Evolutionary conservation across 1,140 invertebrate species (phyloP), one percentile per base, ranked within the genome.

Genomic region (Leptinotarsa texana): DNA sequence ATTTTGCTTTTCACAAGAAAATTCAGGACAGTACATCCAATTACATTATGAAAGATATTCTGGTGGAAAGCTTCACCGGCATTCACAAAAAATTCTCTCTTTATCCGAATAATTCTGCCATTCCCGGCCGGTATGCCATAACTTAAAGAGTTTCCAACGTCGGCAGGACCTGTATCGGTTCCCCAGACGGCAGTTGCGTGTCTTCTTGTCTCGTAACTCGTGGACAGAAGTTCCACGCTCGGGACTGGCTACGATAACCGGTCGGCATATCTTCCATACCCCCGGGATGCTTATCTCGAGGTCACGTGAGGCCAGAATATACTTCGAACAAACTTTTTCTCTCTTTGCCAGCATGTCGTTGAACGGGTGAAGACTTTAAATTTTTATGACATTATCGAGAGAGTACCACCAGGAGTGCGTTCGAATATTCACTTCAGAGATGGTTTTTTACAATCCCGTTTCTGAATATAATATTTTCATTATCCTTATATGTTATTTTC

Each of bases 111-210:
- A 57, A 57, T 57, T 57, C 51, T 3, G n/a, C 51, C 15, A 18
- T 57, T 57, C 65, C 62, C 51, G 62, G 21, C 22, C 49, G 33
- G 66, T 65, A 63, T 62, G 48, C 71, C 72, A 72, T 75, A 75
- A 75, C 70, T 75, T 68, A 72, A 65, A 57, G 22, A 74, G 68
- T 47, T 74, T 72, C 69, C 27, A 67, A 49, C 66, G 27, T 76
- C 42, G 66, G 66, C n/a, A 27, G 33, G 66, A 49, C 70, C 69
- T 22, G 18, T 22, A 18, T 63, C 72, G 63, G 62, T 33, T 79
- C 78, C 78, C 78, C 63, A 48, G 63, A 72, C 74, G 72, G 27
- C 74, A 75, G 66, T 78, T 78, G 77, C 75, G 72, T 76, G 77
- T 63, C 68, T 69, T 70, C 61, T 71, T 76, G 74, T 76, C 77